phyloP scores from a whole-genome alignment of 23 tunicate species.

The Halocynthia roretzi region DNA sequence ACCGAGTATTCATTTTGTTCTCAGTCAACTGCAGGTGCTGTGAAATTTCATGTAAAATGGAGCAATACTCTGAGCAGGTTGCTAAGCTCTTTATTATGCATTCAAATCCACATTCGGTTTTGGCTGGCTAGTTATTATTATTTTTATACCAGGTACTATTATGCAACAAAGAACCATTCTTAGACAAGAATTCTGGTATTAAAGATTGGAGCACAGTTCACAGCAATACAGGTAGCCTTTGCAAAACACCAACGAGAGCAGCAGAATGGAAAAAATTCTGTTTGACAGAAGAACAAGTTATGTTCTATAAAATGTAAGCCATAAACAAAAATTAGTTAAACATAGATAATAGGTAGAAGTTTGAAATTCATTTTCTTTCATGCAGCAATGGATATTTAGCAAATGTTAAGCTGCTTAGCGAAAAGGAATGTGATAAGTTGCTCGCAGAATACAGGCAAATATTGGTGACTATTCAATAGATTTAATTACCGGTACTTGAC shows the following conservation, averaged over 20 bases:
- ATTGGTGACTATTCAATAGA: constrained; percentile 32
- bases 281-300: constrained; percentile 34
- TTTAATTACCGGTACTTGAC: neutral
- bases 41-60: no score
- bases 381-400: constrained; percentile 67
- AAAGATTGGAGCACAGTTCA: constrained; percentile 75
- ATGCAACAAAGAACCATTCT: constrained; percentile 16
- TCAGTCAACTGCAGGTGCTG: no score
- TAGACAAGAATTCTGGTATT: constrained; percentile 9
- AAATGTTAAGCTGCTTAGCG: no score
- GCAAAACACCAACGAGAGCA: constrained; percentile 7
- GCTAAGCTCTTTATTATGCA: no score
- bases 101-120: neutral
- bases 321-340: no score
- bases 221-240: constrained; percentile 36
- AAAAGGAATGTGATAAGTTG: constrained; percentile 27
- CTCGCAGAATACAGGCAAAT: constrained; percentile 52
- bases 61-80: no score
- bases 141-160: constrained; percentile 22
- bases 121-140: neutral
- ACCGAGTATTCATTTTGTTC: no score
- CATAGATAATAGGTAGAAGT: no score
- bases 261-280: constrained; percentile 27
- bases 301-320: constrained; percentile 24
- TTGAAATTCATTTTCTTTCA: no score